Evolutionary conservation across 2,888 invertebrate genomes (phyloP), one percentile per base, ranked within the genome.

Genomic region (Timema podura): DNA sequence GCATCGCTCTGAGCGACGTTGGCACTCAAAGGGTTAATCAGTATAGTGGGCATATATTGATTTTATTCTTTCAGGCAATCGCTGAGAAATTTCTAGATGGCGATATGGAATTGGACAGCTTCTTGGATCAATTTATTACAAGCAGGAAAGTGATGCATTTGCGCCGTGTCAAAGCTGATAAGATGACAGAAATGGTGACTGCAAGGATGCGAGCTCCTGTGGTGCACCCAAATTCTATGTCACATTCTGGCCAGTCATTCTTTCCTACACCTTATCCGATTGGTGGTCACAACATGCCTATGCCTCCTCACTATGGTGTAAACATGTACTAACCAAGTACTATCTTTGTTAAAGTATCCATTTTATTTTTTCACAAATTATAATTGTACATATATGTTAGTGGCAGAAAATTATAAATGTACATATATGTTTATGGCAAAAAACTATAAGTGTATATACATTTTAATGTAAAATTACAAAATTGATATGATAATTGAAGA

Each of bases 91-190:
- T 97, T 78, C 84, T 95, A 51, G 87, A 89, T 13, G 90, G 89
- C 9, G 88, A 88, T 78, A 84, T 91, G 8, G 83, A 85, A 67
- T 82, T 87, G 0, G 98, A 97, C 30, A 87, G 89, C 72, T 98
- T 97, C 79, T 82, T 97, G 6, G 92, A 93, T 72, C 88, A 92
- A 71, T 98, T 96, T 81, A 85, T 92, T 70, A 85, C 87, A 0
- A 86, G 87, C 73, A 87, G 98, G 64, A 89, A 89, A 76, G 78
- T 88, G 51, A 91, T 93, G 85, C 95, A 95, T 79, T 79, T 90
- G 73, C 86, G 96, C 67, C 90, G 93, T 79, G 90, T 97, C 11
- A 98, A 98, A 83, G 90, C 94, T 0, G 98, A 98, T 74, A 97
- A 98, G 83, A 90, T 98, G 89, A 85, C 88, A 65, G 74, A 74